Evolutionary conservation across 2,797 vertebrate genomes (phyloP), one percentile per base, ranked within the genome.

Genomic region (Nothura maculosa): DNA sequence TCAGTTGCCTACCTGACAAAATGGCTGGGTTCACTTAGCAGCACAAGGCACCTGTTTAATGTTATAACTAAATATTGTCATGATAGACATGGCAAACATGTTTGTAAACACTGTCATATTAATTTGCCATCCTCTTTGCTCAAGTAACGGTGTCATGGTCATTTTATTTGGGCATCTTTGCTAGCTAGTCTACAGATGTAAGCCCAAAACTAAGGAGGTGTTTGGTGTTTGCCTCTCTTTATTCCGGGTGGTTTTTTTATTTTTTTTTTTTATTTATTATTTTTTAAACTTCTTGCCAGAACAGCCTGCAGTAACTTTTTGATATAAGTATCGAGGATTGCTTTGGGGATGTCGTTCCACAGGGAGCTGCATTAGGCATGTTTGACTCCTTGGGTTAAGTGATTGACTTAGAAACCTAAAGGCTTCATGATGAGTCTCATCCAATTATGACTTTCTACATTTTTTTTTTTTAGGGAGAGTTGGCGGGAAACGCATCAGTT

Each of bases 111-210:
- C 9, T 38, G 36, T 12, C 30, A 3, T 17, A 10, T 32, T 25
- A 30, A 15, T 13, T 16, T n/a, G 54, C 20, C 45, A 43, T 50
- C 9, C 14, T 81, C 58, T 38, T 24, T 62, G 38, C 45, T 87
- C 7, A 54, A 47, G 10, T 3, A 47, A 25, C 34, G 52, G 25
- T 14, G 38, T 48, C 10, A 2, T 0, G 3, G 42, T 40, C 32
- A 9, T 25, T 34, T 60, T 30, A 28, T 18, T 11, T 15, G 34
- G 57, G 30, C 43, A 84, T 40, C 43, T 12, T 40, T 40, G 30
- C 32, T 45, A 45, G 36, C 14, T 40, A 6, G 12, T 12, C 45
- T 27, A 1, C 5, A 12, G 12, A 0, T 60, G 43, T 24, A 13
- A 43, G 8, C 7, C n/a, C 42, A 16, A 66, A 91, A 38, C 7